These are phyloP conservation scores for Epinotia bilunana DNA, from an alignment of 2,888 invertebrate genomes.

Conservation along the genomic window DNA sequence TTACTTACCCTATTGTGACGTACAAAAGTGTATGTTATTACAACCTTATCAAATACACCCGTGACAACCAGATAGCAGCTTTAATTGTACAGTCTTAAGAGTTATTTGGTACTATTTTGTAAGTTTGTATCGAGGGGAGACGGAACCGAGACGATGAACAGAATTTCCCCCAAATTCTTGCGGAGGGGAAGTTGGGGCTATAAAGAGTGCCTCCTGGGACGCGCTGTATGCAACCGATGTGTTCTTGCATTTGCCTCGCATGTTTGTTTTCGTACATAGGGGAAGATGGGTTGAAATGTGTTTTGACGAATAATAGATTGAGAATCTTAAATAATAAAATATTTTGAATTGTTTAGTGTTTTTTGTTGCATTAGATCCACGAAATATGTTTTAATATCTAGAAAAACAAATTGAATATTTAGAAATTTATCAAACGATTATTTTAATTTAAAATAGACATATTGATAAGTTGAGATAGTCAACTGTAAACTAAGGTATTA, in stretches of 20 bases:
- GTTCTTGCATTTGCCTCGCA: constrained; percentile 65
- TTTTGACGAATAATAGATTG: constrained; percentile 34
- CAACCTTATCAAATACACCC: not conserved
- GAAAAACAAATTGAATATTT: no score
- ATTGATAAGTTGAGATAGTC: no score
- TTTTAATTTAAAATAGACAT: no score
- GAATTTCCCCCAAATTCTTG: constrained; percentile 64
- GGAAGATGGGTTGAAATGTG: constrained; percentile 25
- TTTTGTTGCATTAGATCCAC: not conserved
- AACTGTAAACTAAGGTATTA: no score
- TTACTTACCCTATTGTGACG: constrained; percentile 76
- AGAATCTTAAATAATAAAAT: constrained; percentile 17
- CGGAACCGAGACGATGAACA: constrained; percentile 58
- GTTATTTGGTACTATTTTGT: not conserved
- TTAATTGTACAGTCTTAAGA: not conserved
- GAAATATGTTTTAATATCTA: no score
- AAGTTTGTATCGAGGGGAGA: constrained; percentile 40
- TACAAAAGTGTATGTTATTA: constrained; percentile 49
- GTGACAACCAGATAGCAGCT: not conserved
- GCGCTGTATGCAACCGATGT: constrained; percentile 65
- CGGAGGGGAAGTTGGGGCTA: constrained; percentile 56
- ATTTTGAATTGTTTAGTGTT: constrained; percentile 19
- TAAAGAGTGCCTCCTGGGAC: constrained; percentile 64
- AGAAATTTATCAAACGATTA: no score
- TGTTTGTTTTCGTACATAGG: constrained; percentile 59